phyloP scores from a whole-genome alignment of 2,888 invertebrate species.

The Drosophila macrospina region DNA sequence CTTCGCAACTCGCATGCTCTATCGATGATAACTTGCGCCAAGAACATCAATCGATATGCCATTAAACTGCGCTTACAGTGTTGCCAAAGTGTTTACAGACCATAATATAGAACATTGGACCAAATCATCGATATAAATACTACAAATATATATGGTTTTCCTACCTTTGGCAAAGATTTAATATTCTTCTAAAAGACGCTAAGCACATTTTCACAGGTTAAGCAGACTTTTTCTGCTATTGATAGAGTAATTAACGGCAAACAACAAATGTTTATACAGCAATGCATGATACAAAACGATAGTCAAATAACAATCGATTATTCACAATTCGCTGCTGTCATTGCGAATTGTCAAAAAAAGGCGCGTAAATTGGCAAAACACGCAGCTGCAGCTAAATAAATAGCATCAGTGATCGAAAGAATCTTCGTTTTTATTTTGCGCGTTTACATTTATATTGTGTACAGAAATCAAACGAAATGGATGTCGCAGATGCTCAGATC shows the following conservation, averaged over 20 bases:
- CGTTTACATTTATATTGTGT: conserved; percentile 24
- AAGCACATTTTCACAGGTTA: too few species aligned
- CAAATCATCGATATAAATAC: neutral
- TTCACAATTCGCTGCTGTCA: conserved; percentile 4
- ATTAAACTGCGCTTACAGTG: neutral
- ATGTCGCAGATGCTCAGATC: conserved; percentile 91
- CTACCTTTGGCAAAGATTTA: too few species aligned
- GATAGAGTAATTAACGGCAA: too few species aligned
- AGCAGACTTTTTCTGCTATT: too few species aligned
- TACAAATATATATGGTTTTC: too few species aligned
- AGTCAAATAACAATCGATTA: conserved; percentile 17
- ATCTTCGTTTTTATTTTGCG: conserved; percentile 2
- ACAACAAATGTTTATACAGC: neutral
- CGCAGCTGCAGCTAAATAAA: conserved; percentile 49
- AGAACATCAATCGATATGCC: conserved; percentile 3
- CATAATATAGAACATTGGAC: too few species aligned
- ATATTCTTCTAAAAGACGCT: too few species aligned
- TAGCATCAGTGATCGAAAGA: conserved; percentile 36
- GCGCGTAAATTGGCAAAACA: conserved; percentile 65
- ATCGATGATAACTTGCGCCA: conserved; percentile 26
- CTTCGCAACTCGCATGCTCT: conserved; percentile 37
- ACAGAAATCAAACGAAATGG: conserved; percentile 87
- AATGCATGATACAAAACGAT: neutral
- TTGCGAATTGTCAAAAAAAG: conserved; percentile 50
- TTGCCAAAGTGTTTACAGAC: neutral